These are phyloP conservation scores for Coelogynopora nodosa DNA, from an alignment of 2,888 invertebrate species.

Conservation along the genomic window DNA sequence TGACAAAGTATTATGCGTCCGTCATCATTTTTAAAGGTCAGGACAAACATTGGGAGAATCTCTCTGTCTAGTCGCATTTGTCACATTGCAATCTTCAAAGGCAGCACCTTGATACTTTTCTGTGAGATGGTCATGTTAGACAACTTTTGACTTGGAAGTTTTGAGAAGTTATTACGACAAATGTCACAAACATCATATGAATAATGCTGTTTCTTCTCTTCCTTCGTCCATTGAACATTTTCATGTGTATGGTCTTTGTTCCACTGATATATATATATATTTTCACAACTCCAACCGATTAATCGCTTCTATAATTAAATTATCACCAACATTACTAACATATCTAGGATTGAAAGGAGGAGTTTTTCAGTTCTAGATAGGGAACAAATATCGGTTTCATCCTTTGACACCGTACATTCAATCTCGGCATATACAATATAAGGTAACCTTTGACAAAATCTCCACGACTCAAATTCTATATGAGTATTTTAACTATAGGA, in stretches of 20 bases:
- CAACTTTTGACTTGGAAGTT: too few species aligned
- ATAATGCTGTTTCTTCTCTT: background rate
- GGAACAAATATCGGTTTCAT: background rate
- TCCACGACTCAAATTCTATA: background rate
- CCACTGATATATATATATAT: background rate
- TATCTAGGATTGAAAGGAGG: background rate
- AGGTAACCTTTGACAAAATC: background rate
- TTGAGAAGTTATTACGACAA: too few species aligned
- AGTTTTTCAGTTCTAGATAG: background rate
- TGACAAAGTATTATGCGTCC: too few species aligned
- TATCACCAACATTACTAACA: background rate
- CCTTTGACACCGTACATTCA: background rate
- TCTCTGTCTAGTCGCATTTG: too few species aligned
- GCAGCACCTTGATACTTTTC: too few species aligned
- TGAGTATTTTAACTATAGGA: background rate
- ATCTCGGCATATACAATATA: background rate
- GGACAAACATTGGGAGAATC: too few species aligned
- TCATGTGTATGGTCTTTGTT: background rate
- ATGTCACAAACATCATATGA: background rate
- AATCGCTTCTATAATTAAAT: background rate
- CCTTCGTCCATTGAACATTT: background rate
- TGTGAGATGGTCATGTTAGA: too few species aligned
- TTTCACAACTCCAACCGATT: background rate
- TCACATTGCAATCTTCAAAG: too few species aligned
- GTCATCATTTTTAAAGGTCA: too few species aligned